Percentiles rank a stretch among this genome's conserved stretches.
Conservation (phyloP, 2,888 invertebrate species). For the Allolobophora icterica region DNA sequence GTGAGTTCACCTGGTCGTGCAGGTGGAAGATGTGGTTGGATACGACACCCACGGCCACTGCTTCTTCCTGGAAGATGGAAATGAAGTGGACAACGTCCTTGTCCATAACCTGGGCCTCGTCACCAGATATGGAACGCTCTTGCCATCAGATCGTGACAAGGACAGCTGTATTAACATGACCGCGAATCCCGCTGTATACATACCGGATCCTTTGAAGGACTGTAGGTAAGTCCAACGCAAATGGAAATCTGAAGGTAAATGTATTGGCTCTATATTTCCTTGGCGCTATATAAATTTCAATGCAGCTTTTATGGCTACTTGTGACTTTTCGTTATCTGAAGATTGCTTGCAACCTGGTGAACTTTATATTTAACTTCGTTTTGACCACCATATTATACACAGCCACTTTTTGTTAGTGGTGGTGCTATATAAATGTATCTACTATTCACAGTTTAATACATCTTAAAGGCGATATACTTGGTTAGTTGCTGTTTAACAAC, state of each 20-base stretch:
- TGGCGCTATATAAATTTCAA: not conserved
- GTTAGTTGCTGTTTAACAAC: too few species aligned
- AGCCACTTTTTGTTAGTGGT: too few species aligned
- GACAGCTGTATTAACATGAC: slow-evolving; percentile 38
- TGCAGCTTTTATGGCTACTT: not conserved
- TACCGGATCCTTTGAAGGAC: slow-evolving; percentile 37
- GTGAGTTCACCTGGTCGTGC: not conserved
- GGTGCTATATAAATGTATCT: too few species aligned
- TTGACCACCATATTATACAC: too few species aligned
- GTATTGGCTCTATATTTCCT: not conserved
- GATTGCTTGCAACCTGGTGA: too few species aligned
- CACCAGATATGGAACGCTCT: slow-evolving; percentile 44
- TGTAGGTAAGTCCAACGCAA: slow-evolving; percentile 40
- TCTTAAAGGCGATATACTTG: too few species aligned
- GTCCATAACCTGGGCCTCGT: slow-evolving; percentile 52
- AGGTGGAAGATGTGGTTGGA: slow-evolving; percentile 56
- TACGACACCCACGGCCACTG: slow-evolving; percentile 58
- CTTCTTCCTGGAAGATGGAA: slow-evolving; percentile 60
- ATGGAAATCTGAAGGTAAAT: not conserved
- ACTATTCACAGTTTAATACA: too few species aligned
- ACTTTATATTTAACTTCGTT: too few species aligned
- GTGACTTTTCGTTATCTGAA: too few species aligned
- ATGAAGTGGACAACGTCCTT: slow-evolving; percentile 52
- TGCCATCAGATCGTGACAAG: slow-evolving; percentile 46
- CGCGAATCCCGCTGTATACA: slow-evolving; percentile 37